Percentiles rank a stretch among this genome's conserved stretches.
phyloP scores from a whole-genome alignment of 2,797 vertebrate genomes.

The Buphagus erythrorhynchus region DNA sequence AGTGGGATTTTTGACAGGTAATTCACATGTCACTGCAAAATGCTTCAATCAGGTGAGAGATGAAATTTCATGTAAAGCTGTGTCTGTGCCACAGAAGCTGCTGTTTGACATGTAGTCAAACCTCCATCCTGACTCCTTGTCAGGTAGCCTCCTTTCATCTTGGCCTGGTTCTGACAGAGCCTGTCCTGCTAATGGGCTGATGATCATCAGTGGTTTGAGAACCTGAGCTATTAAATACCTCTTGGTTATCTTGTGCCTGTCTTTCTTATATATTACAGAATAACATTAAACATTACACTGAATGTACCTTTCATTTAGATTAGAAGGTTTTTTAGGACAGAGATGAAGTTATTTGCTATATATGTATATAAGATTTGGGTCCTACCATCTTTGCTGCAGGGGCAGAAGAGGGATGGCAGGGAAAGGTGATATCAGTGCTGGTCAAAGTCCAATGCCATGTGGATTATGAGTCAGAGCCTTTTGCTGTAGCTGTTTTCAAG shows the following conservation, averaged over 20 bases:
- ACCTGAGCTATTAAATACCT: not conserved
- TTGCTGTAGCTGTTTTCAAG: not conserved
- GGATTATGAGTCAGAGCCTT: not conserved
- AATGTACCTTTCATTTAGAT: not conserved
- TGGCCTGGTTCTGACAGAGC: not conserved
- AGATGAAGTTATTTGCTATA: not conserved
- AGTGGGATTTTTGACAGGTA: not conserved
- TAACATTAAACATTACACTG: not conserved
- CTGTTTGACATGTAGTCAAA: not conserved
- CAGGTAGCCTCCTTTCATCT: not conserved
- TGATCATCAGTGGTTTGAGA: not conserved
- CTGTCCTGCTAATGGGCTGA: not conserved
- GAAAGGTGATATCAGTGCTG: not conserved
- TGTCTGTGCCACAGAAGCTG: not conserved
- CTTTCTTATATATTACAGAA: not conserved
- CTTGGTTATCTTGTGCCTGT: not conserved
- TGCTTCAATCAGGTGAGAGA: not conserved
- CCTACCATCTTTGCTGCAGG: not conserved
- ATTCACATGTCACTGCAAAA: not conserved
- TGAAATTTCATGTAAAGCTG: not conserved
- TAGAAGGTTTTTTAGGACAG: not conserved
- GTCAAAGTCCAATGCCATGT: not conserved
- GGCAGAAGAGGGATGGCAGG: not conserved
- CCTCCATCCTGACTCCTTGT: not conserved
- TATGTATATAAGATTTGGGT: not conserved